Evolutionary conservation across 1,140 invertebrate species (phyloP).

Genomic region (Saccostrea cuccullata): DNA sequence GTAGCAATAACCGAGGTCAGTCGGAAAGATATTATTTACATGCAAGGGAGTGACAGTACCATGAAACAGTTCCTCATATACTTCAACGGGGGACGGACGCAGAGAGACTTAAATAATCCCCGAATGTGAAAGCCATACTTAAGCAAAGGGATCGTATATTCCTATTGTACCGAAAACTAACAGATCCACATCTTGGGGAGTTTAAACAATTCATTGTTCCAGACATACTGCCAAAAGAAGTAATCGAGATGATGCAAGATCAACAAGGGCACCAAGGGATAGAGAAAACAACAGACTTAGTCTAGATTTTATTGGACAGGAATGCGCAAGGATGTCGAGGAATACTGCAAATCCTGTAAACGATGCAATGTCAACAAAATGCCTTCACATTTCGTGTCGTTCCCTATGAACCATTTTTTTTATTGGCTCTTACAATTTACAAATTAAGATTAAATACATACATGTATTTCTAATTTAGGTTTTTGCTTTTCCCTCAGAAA

Average conservation of each 20-base stretch:
- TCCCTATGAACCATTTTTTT: slow-evolving; percentile 40
- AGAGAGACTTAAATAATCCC: background rate
- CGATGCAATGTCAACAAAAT: slow-evolving; percentile 21
- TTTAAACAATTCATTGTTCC: slow-evolving; percentile 38
- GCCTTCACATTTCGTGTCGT: background rate
- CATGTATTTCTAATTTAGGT: too few species aligned
- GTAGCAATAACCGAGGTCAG: background rate
- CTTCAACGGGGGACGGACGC: background rate
- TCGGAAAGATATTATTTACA: background rate
- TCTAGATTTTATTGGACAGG: slow-evolving; percentile 52
- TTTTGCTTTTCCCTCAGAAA: too few species aligned
- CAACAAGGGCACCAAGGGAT: slow-evolving; percentile 46
- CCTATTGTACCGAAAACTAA: slow-evolving; percentile 30
- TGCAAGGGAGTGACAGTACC: background rate
- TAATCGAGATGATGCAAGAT: slow-evolving; percentile 47
- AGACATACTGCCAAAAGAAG: background rate
- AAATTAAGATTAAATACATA: too few species aligned
- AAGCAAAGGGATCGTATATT: slow-evolving; percentile 1
- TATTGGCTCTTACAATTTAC: too few species aligned
- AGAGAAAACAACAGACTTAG: background rate
- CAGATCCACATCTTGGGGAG: slow-evolving; percentile 33
- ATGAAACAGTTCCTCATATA: background rate
- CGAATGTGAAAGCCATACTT: slow-evolving; percentile 4
- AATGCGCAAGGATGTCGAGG: slow-evolving; percentile 42
- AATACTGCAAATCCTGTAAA: slow-evolving; percentile 30